Conservation (phyloP, 1,140 invertebrate species). For the Hestina assimilis region DNA sequence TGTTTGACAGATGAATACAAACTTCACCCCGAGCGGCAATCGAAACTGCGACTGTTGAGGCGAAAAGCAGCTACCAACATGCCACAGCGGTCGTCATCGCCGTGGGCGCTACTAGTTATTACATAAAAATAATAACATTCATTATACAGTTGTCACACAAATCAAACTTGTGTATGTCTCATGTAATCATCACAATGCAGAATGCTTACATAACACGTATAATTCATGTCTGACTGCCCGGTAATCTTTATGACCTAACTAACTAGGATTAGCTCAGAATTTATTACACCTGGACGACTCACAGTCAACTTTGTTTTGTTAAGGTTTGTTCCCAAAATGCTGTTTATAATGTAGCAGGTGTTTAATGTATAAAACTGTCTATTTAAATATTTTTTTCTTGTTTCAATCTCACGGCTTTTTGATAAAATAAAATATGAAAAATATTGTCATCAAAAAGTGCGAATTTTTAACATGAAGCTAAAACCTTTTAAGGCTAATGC, state of each 20-base stretch:
- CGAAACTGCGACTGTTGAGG: too few species aligned
- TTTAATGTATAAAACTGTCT: neutral
- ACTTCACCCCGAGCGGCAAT: too few species aligned
- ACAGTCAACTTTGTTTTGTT: conserved; percentile 36
- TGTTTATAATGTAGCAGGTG: conserved; percentile 33
- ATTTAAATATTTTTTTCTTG: too few species aligned
- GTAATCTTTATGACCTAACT: conserved; percentile 46
- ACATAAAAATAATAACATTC: neutral
- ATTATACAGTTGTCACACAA: neutral
- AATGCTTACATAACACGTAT: conserved; percentile 27
- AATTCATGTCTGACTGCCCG: conserved; percentile 31
- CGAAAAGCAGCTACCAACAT: too few species aligned
- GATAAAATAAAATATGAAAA: too few species aligned
- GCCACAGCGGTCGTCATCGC: too few species aligned
- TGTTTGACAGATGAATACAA: too few species aligned
- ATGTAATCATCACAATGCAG: conserved; percentile 28
- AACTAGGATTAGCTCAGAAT: conserved; percentile 45
- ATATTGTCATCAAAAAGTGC: too few species aligned
- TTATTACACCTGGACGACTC: conserved; percentile 39
- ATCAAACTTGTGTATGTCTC: conserved; percentile 2
- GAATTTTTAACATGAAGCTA: too few species aligned
- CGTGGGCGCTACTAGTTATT: too few species aligned
- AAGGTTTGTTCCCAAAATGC: conserved; percentile 32
- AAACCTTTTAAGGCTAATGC: too few species aligned
- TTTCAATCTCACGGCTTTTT: too few species aligned